Conservation (phyloP, 2,113 vertebrate genomes). For the Erinaceus europaeus region DNA sequence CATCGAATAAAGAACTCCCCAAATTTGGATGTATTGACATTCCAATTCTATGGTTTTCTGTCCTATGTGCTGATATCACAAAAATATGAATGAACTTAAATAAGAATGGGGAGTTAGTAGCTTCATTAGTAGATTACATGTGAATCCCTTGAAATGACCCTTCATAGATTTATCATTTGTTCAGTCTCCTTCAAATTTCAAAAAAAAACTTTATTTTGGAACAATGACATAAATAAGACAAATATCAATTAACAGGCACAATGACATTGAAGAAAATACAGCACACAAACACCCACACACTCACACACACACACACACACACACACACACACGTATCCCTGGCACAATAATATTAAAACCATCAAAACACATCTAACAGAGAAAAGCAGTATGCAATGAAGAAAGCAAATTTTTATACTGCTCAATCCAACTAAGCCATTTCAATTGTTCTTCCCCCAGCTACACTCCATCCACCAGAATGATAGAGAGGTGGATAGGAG, state of each 20-base stretch:
- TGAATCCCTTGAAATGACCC: neutral
- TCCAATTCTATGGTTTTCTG: slow-evolving; percentile 24
- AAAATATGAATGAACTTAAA: neutral
- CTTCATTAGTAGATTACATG: slow-evolving; percentile 5
- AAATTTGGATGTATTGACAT: neutral
- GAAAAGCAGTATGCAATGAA: slow-evolving; percentile 67
- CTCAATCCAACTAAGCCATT: slow-evolving; percentile 45
- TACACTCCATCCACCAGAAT: slow-evolving; percentile 2
- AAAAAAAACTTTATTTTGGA: slow-evolving; percentile 84
- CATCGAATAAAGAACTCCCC: slow-evolving; percentile 15
- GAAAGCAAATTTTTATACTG: slow-evolving; percentile 60
- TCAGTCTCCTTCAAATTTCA: slow-evolving; percentile 79
- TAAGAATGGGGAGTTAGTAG: neutral
- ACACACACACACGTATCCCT: too few relatives aligned
- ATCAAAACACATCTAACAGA: slow-evolving; percentile 67
- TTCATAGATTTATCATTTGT: slow-evolving; percentile 45
- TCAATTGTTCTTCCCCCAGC: neutral
- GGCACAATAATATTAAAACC: slow-evolving; percentile 55
- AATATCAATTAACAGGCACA: slow-evolving; percentile 74
- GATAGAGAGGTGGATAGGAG: slow-evolving; percentile 18
- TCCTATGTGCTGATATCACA: slow-evolving; percentile 22
- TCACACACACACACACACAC: too few relatives aligned
- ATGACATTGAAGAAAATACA: slow-evolving; percentile 74
- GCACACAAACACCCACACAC: too few relatives aligned
- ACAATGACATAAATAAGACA: slow-evolving; percentile 65